Conservation (phyloP, 2,797 vertebrate species). For the Melanotaenia pygmaea region DNA sequence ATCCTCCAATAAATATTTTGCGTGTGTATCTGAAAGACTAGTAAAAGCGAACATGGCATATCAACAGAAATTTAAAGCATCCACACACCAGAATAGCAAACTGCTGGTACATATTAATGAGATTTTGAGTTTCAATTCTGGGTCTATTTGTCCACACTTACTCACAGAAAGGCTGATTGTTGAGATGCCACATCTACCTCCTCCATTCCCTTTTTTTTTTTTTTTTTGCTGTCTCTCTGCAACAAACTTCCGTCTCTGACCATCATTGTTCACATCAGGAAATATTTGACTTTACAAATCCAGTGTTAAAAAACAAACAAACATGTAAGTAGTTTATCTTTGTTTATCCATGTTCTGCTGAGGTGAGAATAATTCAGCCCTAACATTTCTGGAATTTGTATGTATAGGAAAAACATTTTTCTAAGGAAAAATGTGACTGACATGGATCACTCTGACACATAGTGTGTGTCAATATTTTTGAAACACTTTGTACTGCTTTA, state of each 20-base stretch:
- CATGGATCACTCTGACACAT: conserved; percentile 20
- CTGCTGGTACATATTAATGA: conserved; percentile 14
- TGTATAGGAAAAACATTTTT: conserved; percentile 21
- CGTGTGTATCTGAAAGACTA: not conserved
- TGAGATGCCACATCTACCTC: conserved; percentile 75
- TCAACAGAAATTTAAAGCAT: conserved; percentile 4
- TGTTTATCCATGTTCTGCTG: conserved; percentile 6
- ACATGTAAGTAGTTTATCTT: not conserved
- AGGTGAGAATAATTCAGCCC: conserved; percentile 4
- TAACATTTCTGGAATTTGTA: conserved; percentile 31
- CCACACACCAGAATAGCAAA: not conserved
- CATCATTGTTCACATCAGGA: conserved; percentile 1
- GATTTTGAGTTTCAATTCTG: conserved; percentile 24
- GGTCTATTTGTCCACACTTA: conserved; percentile 5
- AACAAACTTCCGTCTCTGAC: conserved; percentile 34
- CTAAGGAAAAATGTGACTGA: conserved; percentile 44
- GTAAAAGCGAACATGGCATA: not conserved
- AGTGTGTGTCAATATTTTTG: conserved; percentile 42
- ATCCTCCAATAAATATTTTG: conserved; percentile 3
- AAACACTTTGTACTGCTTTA: conserved; percentile 69
- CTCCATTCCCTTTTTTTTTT: conserved; percentile 35
- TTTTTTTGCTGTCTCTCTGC: conserved; percentile 44
- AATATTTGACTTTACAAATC: conserved; percentile 14
- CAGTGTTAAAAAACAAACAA: not conserved
- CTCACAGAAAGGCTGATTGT: conserved; percentile 56